These are phyloP conservation scores for Aldabrachelys gigantea DNA, from an alignment of 2,113 vertebrate genomes.

Conservation along the genomic window DNA sequence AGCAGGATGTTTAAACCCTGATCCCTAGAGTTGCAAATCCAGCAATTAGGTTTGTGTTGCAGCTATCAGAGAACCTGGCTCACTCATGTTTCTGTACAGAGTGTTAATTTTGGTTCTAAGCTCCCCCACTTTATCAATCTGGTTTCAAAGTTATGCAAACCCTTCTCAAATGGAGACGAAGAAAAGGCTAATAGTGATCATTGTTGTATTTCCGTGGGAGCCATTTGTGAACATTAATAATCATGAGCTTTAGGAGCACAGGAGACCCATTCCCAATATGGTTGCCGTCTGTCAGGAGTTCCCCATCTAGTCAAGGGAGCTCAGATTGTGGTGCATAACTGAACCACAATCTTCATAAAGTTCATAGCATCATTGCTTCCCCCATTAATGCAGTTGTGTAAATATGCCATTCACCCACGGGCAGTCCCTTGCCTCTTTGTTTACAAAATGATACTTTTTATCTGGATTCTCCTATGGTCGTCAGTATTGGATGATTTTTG, in stretches of 20 bases:
- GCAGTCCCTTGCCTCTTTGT: not conserved
- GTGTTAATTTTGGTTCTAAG: not conserved
- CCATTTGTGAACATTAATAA: not conserved
- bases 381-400: not conserved
- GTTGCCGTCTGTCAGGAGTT: not conserved
- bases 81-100: rapidly evolving
- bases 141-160: not conserved
- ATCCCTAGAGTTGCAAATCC: not conserved
- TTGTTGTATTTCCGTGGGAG: not conserved
- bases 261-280: not conserved
- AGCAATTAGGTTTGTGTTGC: not conserved
- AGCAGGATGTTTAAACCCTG: not conserved
- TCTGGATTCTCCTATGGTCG: not conserved
- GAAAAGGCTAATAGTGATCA: not conserved
- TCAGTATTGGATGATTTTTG: not conserved
- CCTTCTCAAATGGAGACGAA: not conserved
- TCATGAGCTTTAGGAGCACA: not conserved
- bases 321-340: not conserved
- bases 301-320: not conserved
- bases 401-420: not conserved
- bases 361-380: rapidly evolving
- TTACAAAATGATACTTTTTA: not conserved
- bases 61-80: not conserved
- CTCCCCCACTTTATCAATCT: not conserved
- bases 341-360: not conserved